A percentile compares a stretch with the other conserved stretches of the same genome.
Conservation (phyloP, 2,888 invertebrate genomes). For the Cataglyphis rosenhaueri region DNA sequence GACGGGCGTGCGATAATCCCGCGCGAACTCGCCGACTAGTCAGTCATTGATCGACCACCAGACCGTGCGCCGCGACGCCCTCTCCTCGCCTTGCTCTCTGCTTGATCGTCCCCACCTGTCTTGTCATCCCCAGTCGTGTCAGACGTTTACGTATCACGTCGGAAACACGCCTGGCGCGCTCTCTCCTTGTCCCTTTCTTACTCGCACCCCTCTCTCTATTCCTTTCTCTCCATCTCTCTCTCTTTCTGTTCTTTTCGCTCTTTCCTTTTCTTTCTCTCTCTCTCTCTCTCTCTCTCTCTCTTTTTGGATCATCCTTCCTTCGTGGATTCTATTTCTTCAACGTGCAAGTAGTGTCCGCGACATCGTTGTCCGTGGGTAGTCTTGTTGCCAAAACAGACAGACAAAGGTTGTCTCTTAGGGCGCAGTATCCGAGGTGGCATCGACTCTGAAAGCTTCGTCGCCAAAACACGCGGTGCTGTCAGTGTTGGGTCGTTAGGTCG, state of each 20-base stretch:
- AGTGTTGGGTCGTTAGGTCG: not conserved
- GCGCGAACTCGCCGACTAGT: slow-evolving; percentile 70
- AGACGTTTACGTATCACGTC: slow-evolving; percentile 75
- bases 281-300: not conserved
- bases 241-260: not conserved
- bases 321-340: slow-evolving; percentile 1
- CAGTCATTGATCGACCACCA: slow-evolving; percentile 78
- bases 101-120: slow-evolving; percentile 64
- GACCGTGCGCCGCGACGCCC: slow-evolving; percentile 78
- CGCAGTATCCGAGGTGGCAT: slow-evolving; percentile 12
- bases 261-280: slow-evolving; percentile 15
- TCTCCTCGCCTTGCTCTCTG: slow-evolving; percentile 63
- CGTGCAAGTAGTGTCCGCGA: slow-evolving; percentile 55
- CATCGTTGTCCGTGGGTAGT: not conserved
- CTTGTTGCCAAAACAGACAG: slow-evolving; percentile 20
- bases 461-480: not conserved
- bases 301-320: slow-evolving; percentile 17
- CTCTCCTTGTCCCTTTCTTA: slow-evolving; percentile 54
- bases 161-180: slow-evolving; percentile 68
- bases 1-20: slow-evolving; percentile 64
- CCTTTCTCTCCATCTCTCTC: slow-evolving; percentile 41
- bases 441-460: slow-evolving; percentile 12
- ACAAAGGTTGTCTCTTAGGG: not conserved
- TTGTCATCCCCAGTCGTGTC: slow-evolving; percentile 54
- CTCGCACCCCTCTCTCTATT: not conserved